phyloP scores from a whole-genome alignment of 2,797 vertebrate genomes.

The Chromis chromis region DNA sequence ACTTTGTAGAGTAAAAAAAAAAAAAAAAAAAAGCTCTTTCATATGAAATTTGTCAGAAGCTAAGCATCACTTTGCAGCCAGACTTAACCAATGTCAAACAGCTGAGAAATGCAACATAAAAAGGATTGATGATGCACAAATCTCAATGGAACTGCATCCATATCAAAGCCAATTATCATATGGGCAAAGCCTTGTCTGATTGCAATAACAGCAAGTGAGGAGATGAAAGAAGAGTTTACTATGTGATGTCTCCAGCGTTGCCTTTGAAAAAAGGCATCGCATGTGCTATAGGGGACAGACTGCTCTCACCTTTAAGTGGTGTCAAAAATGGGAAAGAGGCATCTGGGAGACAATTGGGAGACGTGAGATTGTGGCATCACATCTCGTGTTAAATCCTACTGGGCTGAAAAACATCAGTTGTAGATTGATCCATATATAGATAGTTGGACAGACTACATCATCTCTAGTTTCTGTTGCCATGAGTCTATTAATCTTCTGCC shows the following conservation, averaged over 20 bases:
- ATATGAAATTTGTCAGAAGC: slow-evolving; percentile 50
- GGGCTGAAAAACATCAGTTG: slow-evolving; percentile 20
- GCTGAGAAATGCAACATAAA: slow-evolving; percentile 54
- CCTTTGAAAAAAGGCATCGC: slow-evolving; percentile 47
- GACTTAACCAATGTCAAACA: slow-evolving; percentile 50
- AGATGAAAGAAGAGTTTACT: slow-evolving; percentile 69
- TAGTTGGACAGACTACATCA: not conserved
- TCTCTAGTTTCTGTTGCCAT: not conserved
- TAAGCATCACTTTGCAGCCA: slow-evolving; percentile 57
- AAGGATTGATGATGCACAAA: slow-evolving; percentile 57
- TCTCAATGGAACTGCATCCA: slow-evolving; percentile 65
- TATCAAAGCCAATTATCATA: slow-evolving; percentile 71
- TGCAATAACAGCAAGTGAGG: slow-evolving; percentile 44
- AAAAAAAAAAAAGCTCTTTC: slow-evolving; percentile 37
- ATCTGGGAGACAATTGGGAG: slow-evolving; percentile 35
- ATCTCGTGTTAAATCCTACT: slow-evolving; percentile 23
- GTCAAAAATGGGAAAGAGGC: slow-evolving; percentile 34
- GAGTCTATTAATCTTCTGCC: not conserved
- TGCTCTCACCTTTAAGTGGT: slow-evolving; percentile 56
- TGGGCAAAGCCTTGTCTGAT: slow-evolving; percentile 58
- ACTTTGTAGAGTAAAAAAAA: slow-evolving; percentile 26
- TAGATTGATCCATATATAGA: not conserved
- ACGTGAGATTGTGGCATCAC: slow-evolving; percentile 19
- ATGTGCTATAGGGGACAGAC: slow-evolving; percentile 28
- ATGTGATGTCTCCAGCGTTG: slow-evolving; percentile 46